Evolutionary conservation across 2,888 invertebrate genomes (phyloP), one percentile per base, ranked within the genome.

Genomic region (Mesoligia furuncula): DNA sequence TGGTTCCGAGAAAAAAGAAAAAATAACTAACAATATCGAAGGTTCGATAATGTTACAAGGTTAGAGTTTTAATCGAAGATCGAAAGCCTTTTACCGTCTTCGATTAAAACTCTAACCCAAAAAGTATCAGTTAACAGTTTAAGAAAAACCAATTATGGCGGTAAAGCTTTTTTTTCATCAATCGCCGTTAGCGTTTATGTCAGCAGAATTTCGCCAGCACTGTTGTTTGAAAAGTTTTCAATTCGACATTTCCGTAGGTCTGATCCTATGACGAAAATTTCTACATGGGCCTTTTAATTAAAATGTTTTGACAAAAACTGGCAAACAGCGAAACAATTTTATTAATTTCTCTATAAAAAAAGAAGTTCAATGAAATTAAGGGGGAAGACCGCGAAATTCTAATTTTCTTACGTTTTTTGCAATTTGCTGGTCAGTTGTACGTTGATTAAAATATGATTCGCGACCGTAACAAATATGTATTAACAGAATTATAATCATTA

Each of bases 41-140:
- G n/a, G n/a, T n/a, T n/a, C n/a, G n/a, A n/a, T n/a, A n/a, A n/a
- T n/a, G n/a, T n/a, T n/a, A n/a, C n/a, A n/a, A n/a, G n/a, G n/a
- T n/a, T n/a, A n/a, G n/a, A n/a, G n/a, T n/a, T n/a, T n/a, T n/a
- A n/a, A n/a, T n/a, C n/a, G n/a, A n/a, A n/a, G 8, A 69, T 2
- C 45, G 4, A 24, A 9, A 57, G 1, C 5, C 11, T 15, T 17
- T 20, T 13, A 45, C 17, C 11, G 13, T 8, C 15, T 51, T 27
- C 36, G 7, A 65, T 27, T 7, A 48, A 62, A 78, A 66, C 45
- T 67, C 51, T 27, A 24, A 27, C 20, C 20, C 75, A 45, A 75
- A 70, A 82, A 68, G 62, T 71, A 75, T 84, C 75, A 84, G 69
- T 68, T 75, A 70, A 75, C 24, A 48, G 27, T 84, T 65, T 51